These are phyloP conservation scores for Lasaia peninsularis DNA, from an alignment of 1,140 invertebrate species.

Conservation along the genomic window DNA sequence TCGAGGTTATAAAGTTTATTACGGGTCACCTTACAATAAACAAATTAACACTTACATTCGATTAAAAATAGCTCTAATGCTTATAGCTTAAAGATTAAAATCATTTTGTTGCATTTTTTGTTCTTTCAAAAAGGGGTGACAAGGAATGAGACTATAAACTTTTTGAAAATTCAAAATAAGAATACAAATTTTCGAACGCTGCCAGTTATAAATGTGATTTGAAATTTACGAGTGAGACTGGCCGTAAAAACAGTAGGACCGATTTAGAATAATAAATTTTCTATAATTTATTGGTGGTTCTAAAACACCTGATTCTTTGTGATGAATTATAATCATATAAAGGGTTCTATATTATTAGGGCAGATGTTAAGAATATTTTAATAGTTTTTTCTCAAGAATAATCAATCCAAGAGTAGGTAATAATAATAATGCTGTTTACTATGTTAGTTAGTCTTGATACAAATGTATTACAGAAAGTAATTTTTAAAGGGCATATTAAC, in stretches of 20 bases:
- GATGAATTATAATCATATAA: not conserved
- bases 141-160: slow-evolving; percentile 2
- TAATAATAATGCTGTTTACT: too few relatives aligned
- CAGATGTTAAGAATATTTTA: not conserved
- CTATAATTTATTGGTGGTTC: not conserved
- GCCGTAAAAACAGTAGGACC: slow-evolving; percentile 9
- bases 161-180: not conserved
- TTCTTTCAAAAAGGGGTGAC: not conserved
- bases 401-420: too few relatives aligned
- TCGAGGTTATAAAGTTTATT: slow-evolving; percentile 1
- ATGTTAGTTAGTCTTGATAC: too few relatives aligned
- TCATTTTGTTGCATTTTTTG: not conserved
- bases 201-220: too few relatives aligned
- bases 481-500: too few relatives aligned
- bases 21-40: not conserved
- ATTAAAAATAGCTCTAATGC: not conserved
- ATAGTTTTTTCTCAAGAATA: too few relatives aligned
- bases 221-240: slow-evolving; percentile 5
- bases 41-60: not conserved
- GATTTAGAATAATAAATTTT: slow-evolving; percentile 7
- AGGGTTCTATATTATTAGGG: not conserved
- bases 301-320: slow-evolving; percentile 1
- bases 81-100: not conserved
- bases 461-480: too few relatives aligned
- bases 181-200: not conserved